Evolutionary conservation across 2,113 vertebrate species (phyloP).

Genomic region (Atrichornis clamosus): DNA sequence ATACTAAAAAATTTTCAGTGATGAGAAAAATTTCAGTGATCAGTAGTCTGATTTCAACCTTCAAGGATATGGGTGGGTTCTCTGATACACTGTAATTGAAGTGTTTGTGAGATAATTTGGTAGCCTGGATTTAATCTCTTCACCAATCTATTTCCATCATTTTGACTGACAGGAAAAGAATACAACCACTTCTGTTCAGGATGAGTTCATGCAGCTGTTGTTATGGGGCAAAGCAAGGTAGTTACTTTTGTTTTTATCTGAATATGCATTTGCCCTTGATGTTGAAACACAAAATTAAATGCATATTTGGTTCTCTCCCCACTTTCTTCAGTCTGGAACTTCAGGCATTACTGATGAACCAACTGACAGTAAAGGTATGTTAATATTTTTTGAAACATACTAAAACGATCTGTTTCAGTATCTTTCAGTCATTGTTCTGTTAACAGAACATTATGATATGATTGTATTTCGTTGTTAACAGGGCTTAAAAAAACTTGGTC

Average conservation of each 20-base stretch:
- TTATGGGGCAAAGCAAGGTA: constrained; percentile 98
- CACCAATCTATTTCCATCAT: not conserved
- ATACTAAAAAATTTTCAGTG: not conserved
- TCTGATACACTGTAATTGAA: not conserved
- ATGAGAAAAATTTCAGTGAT: not conserved
- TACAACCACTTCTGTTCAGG: constrained; percentile 94
- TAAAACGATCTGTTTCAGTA: not conserved
- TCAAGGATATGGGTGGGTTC: not conserved
- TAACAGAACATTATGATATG: not conserved
- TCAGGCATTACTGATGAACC: constrained; percentile 95
- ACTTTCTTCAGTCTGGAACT: constrained; percentile 83
- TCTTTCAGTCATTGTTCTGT: not conserved
- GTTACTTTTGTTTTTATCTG: constrained; percentile 25
- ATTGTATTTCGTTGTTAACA: constrained; percentile 50
- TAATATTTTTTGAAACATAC: not conserved
- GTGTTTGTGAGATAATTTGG: not conserved
- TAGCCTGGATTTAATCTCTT: constrained; percentile 1
- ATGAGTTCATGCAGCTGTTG: constrained; percentile 96
- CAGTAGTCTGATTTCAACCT: not conserved
- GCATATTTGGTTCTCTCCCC: not conserved
- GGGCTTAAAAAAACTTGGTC: constrained; percentile 97
- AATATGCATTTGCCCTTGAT: not conserved
- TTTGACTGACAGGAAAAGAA: constrained; percentile 87
- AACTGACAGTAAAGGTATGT: constrained; percentile 93
- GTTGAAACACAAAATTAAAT: not conserved